phyloP scores from a whole-genome alignment of 2,888 invertebrate species.

The Magallana nippona region DNA sequence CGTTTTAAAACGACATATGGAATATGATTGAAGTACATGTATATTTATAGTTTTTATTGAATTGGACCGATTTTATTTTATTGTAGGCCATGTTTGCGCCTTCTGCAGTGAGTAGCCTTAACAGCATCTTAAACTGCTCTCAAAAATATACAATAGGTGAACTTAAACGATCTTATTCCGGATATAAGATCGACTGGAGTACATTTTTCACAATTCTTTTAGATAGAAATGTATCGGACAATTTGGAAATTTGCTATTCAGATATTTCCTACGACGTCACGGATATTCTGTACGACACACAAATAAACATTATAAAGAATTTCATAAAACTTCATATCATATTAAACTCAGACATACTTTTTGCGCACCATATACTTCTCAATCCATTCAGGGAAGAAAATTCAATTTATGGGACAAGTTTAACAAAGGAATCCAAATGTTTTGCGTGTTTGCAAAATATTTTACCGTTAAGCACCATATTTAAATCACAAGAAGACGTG shows the following conservation, averaged over 20 bases:
- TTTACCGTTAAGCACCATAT: slow-evolving; percentile 46
- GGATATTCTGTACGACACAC: slow-evolving; percentile 40
- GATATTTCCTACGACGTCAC: slow-evolving; percentile 42
- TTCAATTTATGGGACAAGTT: neutral
- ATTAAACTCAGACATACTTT: slow-evolving; percentile 44
- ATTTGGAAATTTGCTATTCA: slow-evolving; percentile 43
- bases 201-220: slow-evolving; percentile 43
- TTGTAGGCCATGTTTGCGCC: neutral
- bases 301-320: slow-evolving; percentile 31
- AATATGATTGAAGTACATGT: no score
- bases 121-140: slow-evolving; percentile 38
- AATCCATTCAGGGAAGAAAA: slow-evolving; percentile 28
- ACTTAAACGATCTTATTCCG: slow-evolving; percentile 26
- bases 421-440: slow-evolving; percentile 38
- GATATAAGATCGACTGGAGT: slow-evolving; percentile 47
- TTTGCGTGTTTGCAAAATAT: slow-evolving; percentile 32
- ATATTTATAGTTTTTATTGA: no score
- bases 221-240: slow-evolving; percentile 41
- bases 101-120: neutral
- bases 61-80: neutral
- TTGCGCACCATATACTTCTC: slow-evolving; percentile 26
- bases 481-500: slow-evolving; percentile 22
- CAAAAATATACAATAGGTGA: slow-evolving; percentile 40
- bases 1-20: no score
- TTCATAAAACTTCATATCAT: slow-evolving; percentile 46